These are phyloP conservation scores for Sphaeridia pumilis DNA, from an alignment of 2,888 invertebrate species.

Conservation along the genomic window DNA sequence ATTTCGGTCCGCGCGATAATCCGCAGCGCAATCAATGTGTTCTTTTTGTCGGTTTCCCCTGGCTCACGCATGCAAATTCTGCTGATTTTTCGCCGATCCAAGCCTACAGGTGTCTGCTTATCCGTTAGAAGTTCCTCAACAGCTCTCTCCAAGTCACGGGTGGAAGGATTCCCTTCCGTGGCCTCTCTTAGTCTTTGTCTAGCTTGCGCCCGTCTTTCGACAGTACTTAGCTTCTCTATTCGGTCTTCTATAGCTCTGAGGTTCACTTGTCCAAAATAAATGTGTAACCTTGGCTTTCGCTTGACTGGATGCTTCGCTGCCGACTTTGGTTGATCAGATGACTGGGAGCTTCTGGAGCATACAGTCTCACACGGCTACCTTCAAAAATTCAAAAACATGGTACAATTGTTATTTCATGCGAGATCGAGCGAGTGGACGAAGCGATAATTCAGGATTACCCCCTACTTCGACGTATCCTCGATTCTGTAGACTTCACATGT, in stretches of 20 bases:
- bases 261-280: conserved; percentile 50
- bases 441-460: no score
- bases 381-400: no score
- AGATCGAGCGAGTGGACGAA: no score
- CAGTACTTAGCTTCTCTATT: conserved; percentile 34
- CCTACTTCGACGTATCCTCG: no score
- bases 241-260: conserved; percentile 42
- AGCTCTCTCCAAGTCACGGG: conserved; percentile 50
- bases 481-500: no score
- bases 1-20: no score
- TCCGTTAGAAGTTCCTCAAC: conserved; percentile 59
- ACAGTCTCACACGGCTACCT: no score
- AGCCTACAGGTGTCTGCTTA: conserved; percentile 52
- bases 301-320: conserved; percentile 43
- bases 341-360: no score
- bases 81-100: conserved; percentile 61
- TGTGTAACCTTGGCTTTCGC: conserved; percentile 49
- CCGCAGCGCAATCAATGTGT: no score
- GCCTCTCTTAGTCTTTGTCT: conserved; percentile 24
- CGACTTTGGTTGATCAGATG: conserved; percentile 62
- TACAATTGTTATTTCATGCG: no score
- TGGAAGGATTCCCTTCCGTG: conserved; percentile 39
- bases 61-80: conserved; percentile 62
- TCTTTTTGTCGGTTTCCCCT: conserved; percentile 41
- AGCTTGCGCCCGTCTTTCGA: conserved; percentile 35